Evolutionary conservation across 2,113 vertebrate species (phyloP).

Genomic region (Hystrix brachyura): DNA sequence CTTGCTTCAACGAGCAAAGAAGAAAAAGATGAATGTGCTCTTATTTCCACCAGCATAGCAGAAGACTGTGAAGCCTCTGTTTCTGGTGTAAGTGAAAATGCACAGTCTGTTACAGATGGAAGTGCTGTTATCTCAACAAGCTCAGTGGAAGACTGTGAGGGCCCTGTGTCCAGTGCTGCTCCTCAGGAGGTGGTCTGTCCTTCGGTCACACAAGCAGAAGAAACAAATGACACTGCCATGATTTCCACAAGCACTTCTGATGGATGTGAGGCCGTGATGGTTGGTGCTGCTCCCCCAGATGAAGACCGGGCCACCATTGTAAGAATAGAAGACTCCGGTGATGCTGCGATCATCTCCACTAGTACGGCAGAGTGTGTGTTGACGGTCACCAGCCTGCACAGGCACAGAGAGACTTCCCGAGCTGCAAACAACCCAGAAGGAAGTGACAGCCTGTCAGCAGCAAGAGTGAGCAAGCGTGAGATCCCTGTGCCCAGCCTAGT

Average conservation of each 20-base stretch:
- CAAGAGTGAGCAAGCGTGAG: constrained; percentile 36
- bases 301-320: constrained; percentile 61
- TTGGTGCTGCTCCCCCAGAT: constrained; percentile 71
- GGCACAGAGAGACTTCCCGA: constrained; percentile 50
- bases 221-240: constrained; percentile 77
- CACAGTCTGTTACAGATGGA: constrained; percentile 57
- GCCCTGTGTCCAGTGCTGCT: constrained; percentile 84
- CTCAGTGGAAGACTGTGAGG: constrained; percentile 86
- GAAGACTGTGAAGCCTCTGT: constrained; percentile 85
- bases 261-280: constrained; percentile 84
- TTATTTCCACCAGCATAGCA: constrained; percentile 89
- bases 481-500: constrained; percentile 74
- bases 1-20: constrained; percentile 85
- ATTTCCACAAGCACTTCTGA: constrained; percentile 87
- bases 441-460: constrained; percentile 31
- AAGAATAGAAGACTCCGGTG: constrained; percentile 69
- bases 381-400: constrained; percentile 47
- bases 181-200: constrained; percentile 71
- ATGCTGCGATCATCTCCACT: constrained; percentile 79
- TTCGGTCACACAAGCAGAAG: constrained; percentile 69
- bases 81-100: constrained; percentile 58
- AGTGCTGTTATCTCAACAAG: constrained; percentile 87
- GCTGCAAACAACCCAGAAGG: constrained; percentile 43
- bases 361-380: constrained; percentile 82
- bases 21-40: constrained; percentile 89